Conservation (phyloP, 1,140 invertebrate species). For the Rhyzopertha dominica region DNA sequence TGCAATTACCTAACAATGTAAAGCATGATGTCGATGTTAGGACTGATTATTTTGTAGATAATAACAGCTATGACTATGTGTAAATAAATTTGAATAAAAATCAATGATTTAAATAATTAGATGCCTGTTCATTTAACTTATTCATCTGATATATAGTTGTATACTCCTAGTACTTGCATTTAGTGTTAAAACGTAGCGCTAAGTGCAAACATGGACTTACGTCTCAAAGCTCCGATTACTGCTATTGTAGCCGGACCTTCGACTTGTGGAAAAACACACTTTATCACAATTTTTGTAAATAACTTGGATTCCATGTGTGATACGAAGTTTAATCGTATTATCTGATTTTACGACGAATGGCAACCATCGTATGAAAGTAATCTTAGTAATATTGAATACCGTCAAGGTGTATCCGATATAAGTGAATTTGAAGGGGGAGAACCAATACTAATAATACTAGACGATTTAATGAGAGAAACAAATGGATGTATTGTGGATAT, state of each 20-base stretch:
- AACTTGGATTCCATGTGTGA: constrained; percentile 24
- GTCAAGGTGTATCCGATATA: constrained; percentile 33
- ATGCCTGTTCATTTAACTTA: too few species aligned
- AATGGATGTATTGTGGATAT: constrained; percentile 12
- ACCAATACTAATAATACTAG: constrained; percentile 27
- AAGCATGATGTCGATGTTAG: too few species aligned
- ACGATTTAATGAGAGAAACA: constrained; percentile 14
- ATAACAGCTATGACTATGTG: too few species aligned
- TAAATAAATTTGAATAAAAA: too few species aligned
- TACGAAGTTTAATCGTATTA: constrained; percentile 17
- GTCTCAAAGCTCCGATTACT: constrained; percentile 7
- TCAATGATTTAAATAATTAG: too few species aligned
- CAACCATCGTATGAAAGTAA: constrained; percentile 31
- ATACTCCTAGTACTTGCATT: too few species aligned
- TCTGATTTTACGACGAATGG: constrained; percentile 39
- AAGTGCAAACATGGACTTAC: constrained; percentile 7
- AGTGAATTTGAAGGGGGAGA: constrained; percentile 32
- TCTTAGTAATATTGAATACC: constrained; percentile 21
- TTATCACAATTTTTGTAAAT: constrained; percentile 29
- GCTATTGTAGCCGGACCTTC: constrained; percentile 5
- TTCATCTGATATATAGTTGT: too few species aligned
- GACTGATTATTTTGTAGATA: too few species aligned
- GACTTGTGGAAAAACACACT: constrained; percentile 18
- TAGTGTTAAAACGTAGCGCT: too few species aligned
- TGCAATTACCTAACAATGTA: too few species aligned